Evolutionary conservation across 1,140 invertebrate genomes (phyloP).

Genomic region (Sitodiplosis mosellana): DNA sequence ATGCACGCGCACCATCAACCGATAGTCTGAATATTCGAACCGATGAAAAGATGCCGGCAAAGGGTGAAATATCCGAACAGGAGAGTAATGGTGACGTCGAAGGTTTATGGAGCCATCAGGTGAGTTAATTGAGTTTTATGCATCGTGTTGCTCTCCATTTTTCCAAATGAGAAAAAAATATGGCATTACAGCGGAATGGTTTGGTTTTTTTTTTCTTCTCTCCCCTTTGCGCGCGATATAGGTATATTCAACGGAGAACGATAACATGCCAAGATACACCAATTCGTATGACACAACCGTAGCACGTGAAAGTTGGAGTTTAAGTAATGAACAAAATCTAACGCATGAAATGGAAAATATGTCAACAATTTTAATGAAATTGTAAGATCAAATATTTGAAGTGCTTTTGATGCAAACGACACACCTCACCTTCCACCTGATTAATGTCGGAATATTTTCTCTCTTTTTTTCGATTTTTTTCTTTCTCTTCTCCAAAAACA

Average conservation of each 20-base stretch:
- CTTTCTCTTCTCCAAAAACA: not conserved
- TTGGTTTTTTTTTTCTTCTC: no score
- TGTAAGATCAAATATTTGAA: not conserved
- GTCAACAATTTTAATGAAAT: not conserved
- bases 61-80: conserved; percentile 62
- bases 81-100: conserved; percentile 61
- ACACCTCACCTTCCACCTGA: no score
- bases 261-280: conserved; percentile 1
- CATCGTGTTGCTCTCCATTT: not conserved
- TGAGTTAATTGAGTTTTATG: conserved; percentile 9
- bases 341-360: not conserved
- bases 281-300: conserved; percentile 4
- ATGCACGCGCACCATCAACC: conserved; percentile 12
- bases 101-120: conserved; percentile 39
- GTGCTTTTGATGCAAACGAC: not conserved
- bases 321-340: conserved; percentile 9
- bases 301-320: conserved; percentile 13
- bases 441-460: not conserved
- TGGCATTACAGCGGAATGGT: no score
- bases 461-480: not conserved
- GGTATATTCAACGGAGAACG: not conserved
- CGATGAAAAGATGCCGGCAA: conserved; percentile 65
- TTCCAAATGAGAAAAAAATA: not conserved
- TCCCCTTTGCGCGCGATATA: no score
- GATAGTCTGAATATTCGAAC: conserved; percentile 49